A percentile compares a stretch with the other conserved stretches of the same genome.
Conservation (phyloP, 1,140 invertebrate species). For the Camponotus pennsylvanicus region DNA sequence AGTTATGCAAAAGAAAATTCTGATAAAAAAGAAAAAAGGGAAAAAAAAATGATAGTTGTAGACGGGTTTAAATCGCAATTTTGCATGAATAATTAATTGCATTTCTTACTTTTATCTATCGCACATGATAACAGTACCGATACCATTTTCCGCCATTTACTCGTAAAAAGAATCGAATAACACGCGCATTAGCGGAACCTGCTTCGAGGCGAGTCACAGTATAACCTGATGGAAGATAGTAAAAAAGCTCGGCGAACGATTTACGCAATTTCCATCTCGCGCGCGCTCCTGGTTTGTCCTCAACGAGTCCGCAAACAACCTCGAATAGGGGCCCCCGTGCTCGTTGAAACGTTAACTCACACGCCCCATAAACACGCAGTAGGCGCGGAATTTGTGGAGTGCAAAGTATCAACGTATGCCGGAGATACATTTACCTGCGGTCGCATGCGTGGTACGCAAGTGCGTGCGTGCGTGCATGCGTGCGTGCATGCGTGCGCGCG, state of each 20-base stretch:
- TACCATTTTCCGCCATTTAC: not conserved
- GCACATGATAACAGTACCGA: not conserved
- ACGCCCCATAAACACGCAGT: constrained; percentile 50
- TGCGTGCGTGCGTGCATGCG: not conserved
- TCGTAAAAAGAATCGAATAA: constrained; percentile 13
- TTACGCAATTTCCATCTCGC: constrained; percentile 54
- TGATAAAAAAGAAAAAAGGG: too few relatives aligned
- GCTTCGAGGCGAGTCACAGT: constrained; percentile 12
- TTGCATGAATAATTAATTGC: constrained; percentile 27
- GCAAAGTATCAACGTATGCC: constrained; percentile 58
- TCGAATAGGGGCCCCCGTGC: not conserved
- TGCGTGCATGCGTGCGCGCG: constrained; percentile 22
- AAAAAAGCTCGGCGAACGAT: constrained; percentile 25
- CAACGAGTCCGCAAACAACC: constrained; percentile 68
- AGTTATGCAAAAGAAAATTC: constrained; percentile 3
- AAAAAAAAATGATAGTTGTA: too few relatives aligned
- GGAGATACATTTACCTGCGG: constrained; percentile 54
- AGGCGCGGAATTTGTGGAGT: constrained; percentile 59
- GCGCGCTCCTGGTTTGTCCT: constrained; percentile 44
- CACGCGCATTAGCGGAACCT: not conserved
- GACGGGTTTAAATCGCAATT: not conserved
- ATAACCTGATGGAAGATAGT: constrained; percentile 30
- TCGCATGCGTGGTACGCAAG: constrained; percentile 3
- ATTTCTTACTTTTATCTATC: not conserved
- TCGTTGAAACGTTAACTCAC: constrained; percentile 40